Base-by-base conservation (phyloP, 2,797 vertebrate species). In the Anableps anableps region DNA sequence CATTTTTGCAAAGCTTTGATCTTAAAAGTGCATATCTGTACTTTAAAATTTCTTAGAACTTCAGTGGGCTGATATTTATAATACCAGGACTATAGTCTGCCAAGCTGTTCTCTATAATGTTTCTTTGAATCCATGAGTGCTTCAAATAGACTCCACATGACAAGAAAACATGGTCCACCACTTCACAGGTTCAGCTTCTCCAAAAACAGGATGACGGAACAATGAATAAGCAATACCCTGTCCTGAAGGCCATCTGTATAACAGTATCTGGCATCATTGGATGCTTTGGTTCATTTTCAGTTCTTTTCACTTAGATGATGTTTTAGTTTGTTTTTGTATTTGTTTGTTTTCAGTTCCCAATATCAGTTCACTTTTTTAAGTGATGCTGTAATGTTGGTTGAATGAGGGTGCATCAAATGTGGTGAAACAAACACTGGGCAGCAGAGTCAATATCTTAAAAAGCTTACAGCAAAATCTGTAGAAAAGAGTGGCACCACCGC, bases 1-100 rank as follows among this genome's bases (percentile, higher is more conserved):
- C 21, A 72, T 86, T 50, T 23, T 60, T 77, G 14, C 13, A 71
- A 51, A 72, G 60, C 41, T 83, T 80, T 74, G 72, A 78, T 64
- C 70, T 26, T 60, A 47, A 58, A 50, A 45, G 50, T 31, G 51
- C 43, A 58, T 60, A 62, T 62, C 0, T 34, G 3, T 36, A 16
- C 38, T 29, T 43, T 71, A 31, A 45, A 73, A 81, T 80, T 60
- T 48, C 74, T 83, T 53, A 66, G 16, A 62, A 78, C 34, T 75
- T 84, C 6, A 34, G 10, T 10, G 36, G 10, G 26, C 9, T 60
- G 29, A 75, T 71, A 66, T 38, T 47, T 31, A 34, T 41, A 74
- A 80, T 51, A 78, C 8, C n/a, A 45, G n/a, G 34, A 31, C 34
- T 23, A 16, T 58, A 16, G 60, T 64, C 73, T 26, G 16, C 68